Evolutionary conservation across 2,797 vertebrate species (phyloP).

Genomic region (Aplochiton taeniatus): DNA sequence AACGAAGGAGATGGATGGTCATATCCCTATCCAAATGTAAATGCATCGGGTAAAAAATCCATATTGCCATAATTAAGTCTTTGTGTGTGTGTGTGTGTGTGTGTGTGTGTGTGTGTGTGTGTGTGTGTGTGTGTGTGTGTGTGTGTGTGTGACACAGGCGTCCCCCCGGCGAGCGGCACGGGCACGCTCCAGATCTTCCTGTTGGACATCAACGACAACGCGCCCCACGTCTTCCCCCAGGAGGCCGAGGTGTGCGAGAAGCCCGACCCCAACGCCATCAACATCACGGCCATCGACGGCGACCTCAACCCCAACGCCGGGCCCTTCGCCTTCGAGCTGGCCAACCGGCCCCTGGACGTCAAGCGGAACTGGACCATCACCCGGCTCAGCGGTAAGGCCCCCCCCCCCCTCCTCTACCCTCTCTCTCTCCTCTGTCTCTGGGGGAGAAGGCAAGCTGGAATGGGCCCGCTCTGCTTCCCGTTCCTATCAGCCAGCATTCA

Average conservation of each 20-base stretch:
- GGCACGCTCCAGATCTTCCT: slow-evolving; percentile 93
- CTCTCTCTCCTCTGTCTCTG: no score
- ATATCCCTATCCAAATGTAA: slow-evolving; percentile 32
- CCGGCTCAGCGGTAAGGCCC: slow-evolving; percentile 84
- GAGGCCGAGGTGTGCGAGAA: slow-evolving; percentile 92
- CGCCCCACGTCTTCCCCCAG: slow-evolving; percentile 89
- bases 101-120: slow-evolving; percentile 26
- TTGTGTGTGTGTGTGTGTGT: background rate
- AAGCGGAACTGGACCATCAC: slow-evolving; percentile 95
- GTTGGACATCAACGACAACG: slow-evolving; percentile 96
- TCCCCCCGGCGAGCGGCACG: slow-evolving; percentile 90
- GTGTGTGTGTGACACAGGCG: slow-evolving; percentile 68
- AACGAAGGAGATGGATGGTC: slow-evolving; percentile 28
- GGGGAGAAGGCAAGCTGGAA: no score
- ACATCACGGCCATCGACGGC: slow-evolving; percentile 93
- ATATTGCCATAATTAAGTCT: slow-evolving; percentile 39
- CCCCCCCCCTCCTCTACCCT: no score
- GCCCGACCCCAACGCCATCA: slow-evolving; percentile 91
- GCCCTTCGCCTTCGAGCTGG: slow-evolving; percentile 93
- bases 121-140: slow-evolving; percentile 7
- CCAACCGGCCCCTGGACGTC: slow-evolving; percentile 81
- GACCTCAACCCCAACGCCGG: slow-evolving; percentile 94
- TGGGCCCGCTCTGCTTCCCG: no score
- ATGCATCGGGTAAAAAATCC: background rate
- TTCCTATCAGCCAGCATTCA: no score